Base-by-base conservation (phyloP, 2,797 vertebrate species). In the Dicrostonyx torquatus region DNA sequence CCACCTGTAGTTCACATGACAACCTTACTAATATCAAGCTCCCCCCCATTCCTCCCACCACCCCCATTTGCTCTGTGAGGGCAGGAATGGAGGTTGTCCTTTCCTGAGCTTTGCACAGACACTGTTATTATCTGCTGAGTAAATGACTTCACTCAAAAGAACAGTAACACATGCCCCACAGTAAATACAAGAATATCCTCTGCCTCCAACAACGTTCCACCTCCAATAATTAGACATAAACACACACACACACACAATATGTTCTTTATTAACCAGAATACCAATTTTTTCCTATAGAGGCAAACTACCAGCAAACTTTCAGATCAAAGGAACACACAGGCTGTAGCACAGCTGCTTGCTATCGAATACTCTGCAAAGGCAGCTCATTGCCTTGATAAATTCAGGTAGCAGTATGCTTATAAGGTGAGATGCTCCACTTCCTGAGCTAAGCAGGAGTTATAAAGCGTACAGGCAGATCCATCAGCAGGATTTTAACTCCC, bases 191-290 rank as follows among this genome's bases (percentile, higher is more conserved):
- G 82, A 86, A 11, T 22, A 37, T 22, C 60, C 82, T 79, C 87
- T 82, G 31, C 43, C 37, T 85, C 76, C 34, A 94, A 76, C 43
- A 93, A 95, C 40, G 70, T 75, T 45, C 72, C 73, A 77, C 86
- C 48, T 85, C 72, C 73, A 24, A 82, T 84, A 94, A 94, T 50
- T 85, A 58, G 55, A 58, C 7, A 58, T 58, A 58, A 58, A 91
- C 88, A 73, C 29, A 68, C 34, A 76, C 43, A 66, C 31, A 82
- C 11, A 73, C 18, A 29, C 24, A 60, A 62, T 89, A 85, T 94
- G 62, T 45, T 89, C 53, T 86, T 88, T 94, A 24, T 58, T 94
- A 93, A 73, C 14, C 50, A 95, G 68, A 72, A 93, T n/a, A 62
- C 11, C 66, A 73, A n/a, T 37, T 37, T 78, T 88, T 93, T 94